A percentile compares a stretch with the other conserved stretches of the same genome.
phyloP scores from a whole-genome alignment of 2,797 vertebrate species.

The Macroramphosus scolopax region DNA sequence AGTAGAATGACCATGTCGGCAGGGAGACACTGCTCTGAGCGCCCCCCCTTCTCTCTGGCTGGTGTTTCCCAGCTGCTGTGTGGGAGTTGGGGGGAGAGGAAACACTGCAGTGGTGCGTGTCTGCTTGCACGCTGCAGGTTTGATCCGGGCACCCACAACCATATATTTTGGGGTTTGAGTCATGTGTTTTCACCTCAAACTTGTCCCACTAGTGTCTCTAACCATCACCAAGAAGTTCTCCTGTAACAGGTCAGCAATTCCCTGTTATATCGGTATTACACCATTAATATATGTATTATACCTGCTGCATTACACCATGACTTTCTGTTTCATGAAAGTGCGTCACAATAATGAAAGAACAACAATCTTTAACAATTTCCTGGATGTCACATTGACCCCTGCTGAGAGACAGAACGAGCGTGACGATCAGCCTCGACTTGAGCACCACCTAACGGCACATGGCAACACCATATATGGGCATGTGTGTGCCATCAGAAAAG shows the following conservation, averaged over 20 bases:
- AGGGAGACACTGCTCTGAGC: constrained; percentile 22
- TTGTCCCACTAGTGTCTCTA: no score
- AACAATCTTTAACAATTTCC: constrained; percentile 27
- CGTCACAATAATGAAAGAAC: constrained; percentile 16
- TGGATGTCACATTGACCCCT: constrained; percentile 20
- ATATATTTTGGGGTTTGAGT: no score
- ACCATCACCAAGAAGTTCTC: no score
- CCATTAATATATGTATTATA: no score
- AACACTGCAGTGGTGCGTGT: constrained; percentile 16
- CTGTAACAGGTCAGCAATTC: no score
- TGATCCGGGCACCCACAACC: no score
- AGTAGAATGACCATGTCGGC: constrained; percentile 12
- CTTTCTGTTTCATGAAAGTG: no score
- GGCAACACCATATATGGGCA: constrained; percentile 44
- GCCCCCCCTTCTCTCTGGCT: constrained; percentile 14
- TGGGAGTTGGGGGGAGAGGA: constrained; percentile 29
- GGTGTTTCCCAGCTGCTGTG: constrained; percentile 50
- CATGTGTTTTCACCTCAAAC: no score
- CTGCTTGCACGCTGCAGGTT: no score
- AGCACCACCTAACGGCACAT: constrained; percentile 20
- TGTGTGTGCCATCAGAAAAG: constrained; percentile 30
- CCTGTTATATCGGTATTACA: no score
- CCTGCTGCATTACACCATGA: no score
- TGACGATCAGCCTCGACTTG: constrained; percentile 25
- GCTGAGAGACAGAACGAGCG: constrained; percentile 13